A percentile compares a stretch with the other conserved stretches of the same genome.
These are phyloP conservation scores for Calliopsis andreniformis DNA, from an alignment of 1,140 invertebrate genomes.

Conservation along the genomic window DNA sequence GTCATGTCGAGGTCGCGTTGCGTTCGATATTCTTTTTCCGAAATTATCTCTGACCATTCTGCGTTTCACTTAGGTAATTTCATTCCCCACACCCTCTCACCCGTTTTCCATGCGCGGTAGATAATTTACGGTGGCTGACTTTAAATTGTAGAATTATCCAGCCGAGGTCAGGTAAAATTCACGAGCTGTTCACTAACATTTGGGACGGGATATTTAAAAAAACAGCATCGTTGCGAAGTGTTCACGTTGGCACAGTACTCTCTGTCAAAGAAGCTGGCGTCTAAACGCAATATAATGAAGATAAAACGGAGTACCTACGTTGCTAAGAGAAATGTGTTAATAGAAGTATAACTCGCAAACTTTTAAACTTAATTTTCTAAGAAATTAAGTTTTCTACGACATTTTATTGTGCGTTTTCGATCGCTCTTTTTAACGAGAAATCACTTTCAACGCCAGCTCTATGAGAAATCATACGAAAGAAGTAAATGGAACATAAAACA, in stretches of 20 bases:
- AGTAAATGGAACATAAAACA: no score
- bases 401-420: no score
- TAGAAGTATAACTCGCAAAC: no score
- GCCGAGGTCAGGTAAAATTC: constrained; percentile 1
- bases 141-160: constrained; percentile 11
- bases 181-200: neutral
- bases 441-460: no score
- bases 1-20: neutral
- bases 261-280: no score
- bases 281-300: neutral
- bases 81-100: neutral
- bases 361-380: neutral
- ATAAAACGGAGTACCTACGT: neutral
- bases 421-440: no score
- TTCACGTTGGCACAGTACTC: neutral
- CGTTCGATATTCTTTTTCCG: neutral
- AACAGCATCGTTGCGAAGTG: neutral
- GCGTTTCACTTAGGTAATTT: constrained; percentile 16
- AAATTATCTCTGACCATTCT: constrained; percentile 8
- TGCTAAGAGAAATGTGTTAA: neutral
- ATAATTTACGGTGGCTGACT: constrained; percentile 11
- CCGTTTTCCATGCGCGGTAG: neutral
- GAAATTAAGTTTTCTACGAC: no score
- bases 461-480: no score
- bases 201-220: neutral